A percentile compares a stretch with the other conserved stretches of the same genome.
Evolutionary conservation across 2,113 vertebrate species (phyloP).

Genomic region (Garra rufa): DNA sequence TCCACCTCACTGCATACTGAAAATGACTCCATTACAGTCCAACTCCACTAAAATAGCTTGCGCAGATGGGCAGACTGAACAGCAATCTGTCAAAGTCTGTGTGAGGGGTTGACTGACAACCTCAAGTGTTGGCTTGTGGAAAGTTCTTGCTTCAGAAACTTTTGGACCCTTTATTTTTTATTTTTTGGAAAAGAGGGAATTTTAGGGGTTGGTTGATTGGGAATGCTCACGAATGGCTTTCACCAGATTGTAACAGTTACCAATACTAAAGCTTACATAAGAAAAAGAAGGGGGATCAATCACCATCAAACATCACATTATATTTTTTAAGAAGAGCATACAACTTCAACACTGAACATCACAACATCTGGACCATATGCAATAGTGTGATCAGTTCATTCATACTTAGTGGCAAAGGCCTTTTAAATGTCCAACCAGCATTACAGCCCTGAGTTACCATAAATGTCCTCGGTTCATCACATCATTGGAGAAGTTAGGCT

Average conservation of each 20-base stretch:
- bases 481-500: neutral
- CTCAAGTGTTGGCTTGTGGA: constrained; percentile 36
- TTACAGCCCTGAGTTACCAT: neutral
- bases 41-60: constrained; percentile 58
- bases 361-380: neutral
- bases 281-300: too few species aligned
- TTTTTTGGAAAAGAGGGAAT: neutral
- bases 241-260: too few species aligned
- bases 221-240: neutral
- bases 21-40: constrained; percentile 66
- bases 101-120: constrained; percentile 57
- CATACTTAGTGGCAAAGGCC: neutral
- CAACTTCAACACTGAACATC: neutral
- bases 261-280: too few species aligned
- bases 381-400: neutral
- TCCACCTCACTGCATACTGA: constrained; percentile 61
- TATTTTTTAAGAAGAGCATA: too few species aligned
- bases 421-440: neutral
- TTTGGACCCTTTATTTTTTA: neutral
- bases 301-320: too few species aligned
- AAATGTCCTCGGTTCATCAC: neutral
- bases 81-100: constrained; percentile 48
- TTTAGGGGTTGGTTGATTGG: neutral
- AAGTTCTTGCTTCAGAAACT: constrained; percentile 19
- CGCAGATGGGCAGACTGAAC: constrained; percentile 56